Conservation (phyloP, 2,797 vertebrate genomes). For the Eupleurogrammus muticus region DNA sequence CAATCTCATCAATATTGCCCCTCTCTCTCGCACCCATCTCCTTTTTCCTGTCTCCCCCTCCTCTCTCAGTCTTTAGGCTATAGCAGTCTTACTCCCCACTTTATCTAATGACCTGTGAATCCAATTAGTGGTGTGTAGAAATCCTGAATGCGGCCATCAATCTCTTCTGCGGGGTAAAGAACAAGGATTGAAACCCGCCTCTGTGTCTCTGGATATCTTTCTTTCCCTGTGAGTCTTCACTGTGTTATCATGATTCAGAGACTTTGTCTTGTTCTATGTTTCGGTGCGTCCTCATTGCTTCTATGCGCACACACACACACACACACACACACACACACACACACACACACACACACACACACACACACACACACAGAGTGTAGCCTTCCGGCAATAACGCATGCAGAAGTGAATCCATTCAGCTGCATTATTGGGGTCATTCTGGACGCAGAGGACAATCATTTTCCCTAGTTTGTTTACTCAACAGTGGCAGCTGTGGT, state of each 20-base stretch:
- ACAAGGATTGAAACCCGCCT: conserved; percentile 49
- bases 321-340: too few relatives aligned
- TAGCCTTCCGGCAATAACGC: conserved; percentile 24
- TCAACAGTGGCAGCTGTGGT: conserved; percentile 59
- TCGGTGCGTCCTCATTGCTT: not conserved
- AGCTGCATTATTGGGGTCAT: conserved; percentile 56
- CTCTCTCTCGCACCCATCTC: conserved; percentile 50
- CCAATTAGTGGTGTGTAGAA: conserved; percentile 81
- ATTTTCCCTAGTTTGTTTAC: conserved; percentile 64
- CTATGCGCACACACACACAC: not conserved
- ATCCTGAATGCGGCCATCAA: conserved; percentile 77
- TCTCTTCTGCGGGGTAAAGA: conserved; percentile 57
- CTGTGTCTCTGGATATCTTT: conserved; percentile 24
- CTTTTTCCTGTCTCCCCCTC: conserved; percentile 25
- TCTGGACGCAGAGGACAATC: conserved; percentile 56
- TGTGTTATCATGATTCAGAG: conserved; percentile 8
- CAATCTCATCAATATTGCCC: conserved; percentile 77
- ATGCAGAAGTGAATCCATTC: conserved; percentile 50
- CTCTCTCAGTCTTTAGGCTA: conserved; percentile 60
- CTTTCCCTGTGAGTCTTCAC: conserved; percentile 2
- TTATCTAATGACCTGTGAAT: conserved; percentile 86
- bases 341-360: not conserved
- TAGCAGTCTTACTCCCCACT: conserved; percentile 78
- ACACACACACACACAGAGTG: not conserved
- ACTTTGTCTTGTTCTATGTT: not conserved